These are phyloP conservation scores for Phyllotreta striolata DNA, from an alignment of 2,888 invertebrate species.

Conservation along the genomic window DNA sequence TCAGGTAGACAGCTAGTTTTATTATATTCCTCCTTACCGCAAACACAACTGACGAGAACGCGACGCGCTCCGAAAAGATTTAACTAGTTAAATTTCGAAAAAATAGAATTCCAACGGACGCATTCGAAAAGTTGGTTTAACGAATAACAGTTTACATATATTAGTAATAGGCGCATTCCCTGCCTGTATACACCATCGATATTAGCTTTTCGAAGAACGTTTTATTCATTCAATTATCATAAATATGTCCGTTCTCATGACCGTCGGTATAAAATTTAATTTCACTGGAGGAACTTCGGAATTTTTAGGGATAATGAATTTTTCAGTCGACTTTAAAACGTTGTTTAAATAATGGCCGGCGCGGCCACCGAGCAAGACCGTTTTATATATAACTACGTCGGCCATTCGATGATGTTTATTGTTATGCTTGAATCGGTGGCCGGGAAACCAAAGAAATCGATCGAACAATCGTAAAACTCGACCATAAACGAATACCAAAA, in stretches of 20 bases:
- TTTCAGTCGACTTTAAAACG: constrained; percentile 15
- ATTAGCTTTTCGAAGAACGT: constrained; percentile 59
- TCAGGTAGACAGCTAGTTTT: no score
- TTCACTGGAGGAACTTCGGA: constrained; percentile 55
- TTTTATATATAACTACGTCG: no score
- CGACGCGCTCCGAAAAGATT: no score
- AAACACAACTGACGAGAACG: no score
- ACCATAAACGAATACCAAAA: no score
- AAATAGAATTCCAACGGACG: no score
- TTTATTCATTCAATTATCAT: constrained; percentile 62
- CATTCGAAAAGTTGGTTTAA: constrained; percentile 34
- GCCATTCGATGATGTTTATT: no score
- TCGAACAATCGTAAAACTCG: no score
- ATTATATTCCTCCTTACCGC: no score
- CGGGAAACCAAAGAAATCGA: no score
- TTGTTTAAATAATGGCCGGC: constrained; percentile 7
- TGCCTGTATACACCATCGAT: constrained; percentile 55
- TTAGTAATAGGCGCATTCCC: constrained; percentile 55
- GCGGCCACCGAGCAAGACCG: constrained; percentile 15
- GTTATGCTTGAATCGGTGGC: no score
- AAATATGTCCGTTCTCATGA: constrained; percentile 59
- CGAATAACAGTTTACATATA: constrained; percentile 58
- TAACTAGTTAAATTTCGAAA: no score
- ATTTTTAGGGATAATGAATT: constrained; percentile 45
- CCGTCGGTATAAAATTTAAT: constrained; percentile 58